These are phyloP conservation scores for Popillia japonica DNA, from an alignment of 1,140 invertebrate species.

Conservation along the genomic window DNA sequence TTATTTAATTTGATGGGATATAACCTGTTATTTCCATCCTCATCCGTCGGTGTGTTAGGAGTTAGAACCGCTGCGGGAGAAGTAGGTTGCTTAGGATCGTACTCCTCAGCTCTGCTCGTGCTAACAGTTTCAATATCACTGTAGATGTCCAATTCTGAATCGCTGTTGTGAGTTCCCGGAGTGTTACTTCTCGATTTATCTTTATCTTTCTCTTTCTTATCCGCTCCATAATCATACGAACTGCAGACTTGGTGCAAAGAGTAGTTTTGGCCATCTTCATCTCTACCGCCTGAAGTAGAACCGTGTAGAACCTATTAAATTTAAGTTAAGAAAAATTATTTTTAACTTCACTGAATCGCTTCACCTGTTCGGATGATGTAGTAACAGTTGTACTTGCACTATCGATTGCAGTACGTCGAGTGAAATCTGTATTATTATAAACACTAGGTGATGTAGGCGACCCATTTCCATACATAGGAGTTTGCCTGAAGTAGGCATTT, in stretches of 20 bases:
- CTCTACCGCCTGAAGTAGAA: not conserved
- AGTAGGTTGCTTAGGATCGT: slow-evolving; percentile 42
- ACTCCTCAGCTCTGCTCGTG: slow-evolving; percentile 53
- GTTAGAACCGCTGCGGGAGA: not conserved
- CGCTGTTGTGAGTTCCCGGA: slow-evolving; percentile 20
- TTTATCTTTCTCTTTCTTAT: slow-evolving; percentile 33
- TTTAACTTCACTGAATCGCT: no score
- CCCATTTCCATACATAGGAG: slow-evolving; percentile 63
- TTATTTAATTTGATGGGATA: no score
- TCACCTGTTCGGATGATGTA: slow-evolving; percentile 15
- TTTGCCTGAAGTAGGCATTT: slow-evolving; percentile 57
- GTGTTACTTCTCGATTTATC: slow-evolving; percentile 26
- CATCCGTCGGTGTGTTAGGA: not conserved
- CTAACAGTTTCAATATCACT: slow-evolving; percentile 63
- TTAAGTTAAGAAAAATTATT: no score
- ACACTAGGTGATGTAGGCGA: not conserved
- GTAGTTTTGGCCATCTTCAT: not conserved
- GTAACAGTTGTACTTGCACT: slow-evolving; percentile 2
- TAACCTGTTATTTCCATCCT: slow-evolving; percentile 23
- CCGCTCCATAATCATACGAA: slow-evolving; percentile 17
- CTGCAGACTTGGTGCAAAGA: slow-evolving; percentile 1
- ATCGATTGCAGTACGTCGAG: not conserved
- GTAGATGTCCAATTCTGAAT: slow-evolving; percentile 62
- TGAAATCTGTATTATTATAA: not conserved
- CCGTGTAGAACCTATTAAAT: not conserved